These are phyloP conservation scores for Solen grandis DNA, from an alignment of 1,140 invertebrate genomes.

Conservation along the genomic window DNA sequence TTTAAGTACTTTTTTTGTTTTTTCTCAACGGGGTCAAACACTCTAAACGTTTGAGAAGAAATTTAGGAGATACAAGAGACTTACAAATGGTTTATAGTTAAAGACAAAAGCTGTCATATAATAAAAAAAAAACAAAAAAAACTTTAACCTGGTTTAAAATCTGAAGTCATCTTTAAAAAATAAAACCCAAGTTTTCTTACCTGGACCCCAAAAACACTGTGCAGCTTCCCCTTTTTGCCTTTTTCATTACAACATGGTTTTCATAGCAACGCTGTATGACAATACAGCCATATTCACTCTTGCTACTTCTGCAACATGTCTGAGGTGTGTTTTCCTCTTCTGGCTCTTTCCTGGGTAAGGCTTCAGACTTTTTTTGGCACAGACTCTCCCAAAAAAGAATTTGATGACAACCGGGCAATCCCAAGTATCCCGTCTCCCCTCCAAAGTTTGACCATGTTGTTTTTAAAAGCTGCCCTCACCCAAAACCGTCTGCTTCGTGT, in stretches of 20 bases:
- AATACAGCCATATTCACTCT: constrained; percentile 60
- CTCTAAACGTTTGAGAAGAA: too few relatives aligned
- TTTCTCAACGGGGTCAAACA: too few relatives aligned
- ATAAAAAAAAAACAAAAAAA: too few relatives aligned
- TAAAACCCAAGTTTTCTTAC: constrained; percentile 35
- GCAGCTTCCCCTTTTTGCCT: constrained; percentile 59
- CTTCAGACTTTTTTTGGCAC: constrained; percentile 14
- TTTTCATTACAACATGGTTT: constrained; percentile 44
- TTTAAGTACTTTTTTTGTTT: too few relatives aligned
- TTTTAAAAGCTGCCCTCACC: constrained; percentile 47
- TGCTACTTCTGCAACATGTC: constrained; percentile 24
- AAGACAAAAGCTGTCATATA: too few relatives aligned
- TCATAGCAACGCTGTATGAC: constrained; percentile 69
- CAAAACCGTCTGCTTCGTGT: background rate
- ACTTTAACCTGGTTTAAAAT: too few relatives aligned
- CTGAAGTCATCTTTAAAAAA: background rate
- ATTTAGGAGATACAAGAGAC: too few relatives aligned
- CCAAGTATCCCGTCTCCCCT: constrained; percentile 17
- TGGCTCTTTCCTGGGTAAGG: constrained; percentile 3
- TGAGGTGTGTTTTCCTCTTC: constrained; percentile 46
- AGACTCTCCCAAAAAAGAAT: constrained; percentile 57
- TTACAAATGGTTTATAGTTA: too few relatives aligned
- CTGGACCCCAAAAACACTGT: constrained; percentile 66
- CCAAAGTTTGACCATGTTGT: constrained; percentile 40
- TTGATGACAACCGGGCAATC: constrained; percentile 36